Evolutionary conservation across 2,797 vertebrate genomes (phyloP).

Genomic region (Galaxias olidus): DNA sequence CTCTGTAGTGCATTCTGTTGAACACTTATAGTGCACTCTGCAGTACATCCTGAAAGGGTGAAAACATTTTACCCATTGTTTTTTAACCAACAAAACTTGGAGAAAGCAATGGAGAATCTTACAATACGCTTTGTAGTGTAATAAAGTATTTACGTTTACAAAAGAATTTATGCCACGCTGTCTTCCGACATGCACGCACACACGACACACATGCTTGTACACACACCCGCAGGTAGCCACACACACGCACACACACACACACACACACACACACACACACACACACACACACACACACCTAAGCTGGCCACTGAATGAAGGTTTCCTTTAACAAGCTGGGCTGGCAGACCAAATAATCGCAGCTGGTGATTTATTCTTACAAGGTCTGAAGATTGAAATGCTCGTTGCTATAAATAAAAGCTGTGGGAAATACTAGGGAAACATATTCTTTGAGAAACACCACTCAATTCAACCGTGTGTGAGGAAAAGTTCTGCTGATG

Average conservation of each 20-base stretch:
- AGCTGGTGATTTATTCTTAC: slow-evolving; percentile 39
- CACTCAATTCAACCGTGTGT: slow-evolving; percentile 20
- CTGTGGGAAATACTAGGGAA: slow-evolving; percentile 18
- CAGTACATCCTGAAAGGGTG: too few species aligned
- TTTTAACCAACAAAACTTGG: slow-evolving; percentile 12
- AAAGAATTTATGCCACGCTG: too few species aligned
- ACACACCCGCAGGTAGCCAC: too few species aligned
- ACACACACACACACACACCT: slow-evolving; percentile 25
- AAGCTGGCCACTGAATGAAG: slow-evolving; percentile 26
- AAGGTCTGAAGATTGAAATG: slow-evolving; percentile 31
- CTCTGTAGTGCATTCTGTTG: too few species aligned
- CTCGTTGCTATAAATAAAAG: slow-evolving; percentile 31
- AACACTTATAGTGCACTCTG: too few species aligned
- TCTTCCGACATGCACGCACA: too few species aligned
- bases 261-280: neutral
- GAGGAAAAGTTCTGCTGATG: slow-evolving; percentile 36
- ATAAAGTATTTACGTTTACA: too few species aligned
- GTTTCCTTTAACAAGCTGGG: slow-evolving; percentile 50
- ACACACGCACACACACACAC: too few species aligned
- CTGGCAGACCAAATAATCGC: slow-evolving; percentile 46
- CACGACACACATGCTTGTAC: too few species aligned
- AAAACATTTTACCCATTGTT: slow-evolving; percentile 13
- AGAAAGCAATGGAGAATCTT: too few species aligned
- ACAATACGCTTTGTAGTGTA: too few species aligned
- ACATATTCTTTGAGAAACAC: slow-evolving; percentile 36